phyloP scores from a whole-genome alignment of 2,888 invertebrate genomes.

The Rotaria macrura region DNA sequence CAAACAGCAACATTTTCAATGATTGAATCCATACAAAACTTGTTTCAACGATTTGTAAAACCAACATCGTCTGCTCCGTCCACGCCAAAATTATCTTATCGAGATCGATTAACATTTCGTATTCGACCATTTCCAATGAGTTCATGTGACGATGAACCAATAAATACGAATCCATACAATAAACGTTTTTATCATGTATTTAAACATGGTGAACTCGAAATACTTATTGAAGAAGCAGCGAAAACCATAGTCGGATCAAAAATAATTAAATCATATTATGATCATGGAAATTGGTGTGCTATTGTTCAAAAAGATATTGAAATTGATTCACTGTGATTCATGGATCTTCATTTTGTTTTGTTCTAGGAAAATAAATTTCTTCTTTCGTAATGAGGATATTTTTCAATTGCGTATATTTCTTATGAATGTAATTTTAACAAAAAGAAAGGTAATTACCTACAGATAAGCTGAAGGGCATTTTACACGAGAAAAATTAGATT shows the following conservation, averaged over 20 bases:
- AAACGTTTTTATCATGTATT: slow-evolving; percentile 34
- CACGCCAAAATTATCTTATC: slow-evolving; percentile 21
- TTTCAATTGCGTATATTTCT: no score
- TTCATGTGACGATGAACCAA: neutral
- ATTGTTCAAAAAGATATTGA: neutral
- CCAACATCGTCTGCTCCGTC: neutral
- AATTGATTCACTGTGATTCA: neutral
- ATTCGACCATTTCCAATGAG: neutral
- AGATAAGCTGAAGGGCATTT: no score
- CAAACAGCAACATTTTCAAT: neutral
- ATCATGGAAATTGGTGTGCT: slow-evolving; percentile 33
- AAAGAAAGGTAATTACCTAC: no score
- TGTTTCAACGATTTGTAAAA: neutral
- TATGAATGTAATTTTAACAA: no score
- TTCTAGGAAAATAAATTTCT: neutral
- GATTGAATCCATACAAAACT: neutral
- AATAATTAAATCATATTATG: slow-evolving; percentile 30
- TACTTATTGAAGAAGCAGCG: slow-evolving; percentile 11
- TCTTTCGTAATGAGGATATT: neutral
- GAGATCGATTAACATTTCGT: neutral
- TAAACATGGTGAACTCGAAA: slow-evolving; percentile 26
- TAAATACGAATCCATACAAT: slow-evolving; percentile 9
- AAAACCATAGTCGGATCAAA: neutral
- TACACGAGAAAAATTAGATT: no score
- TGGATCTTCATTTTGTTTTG: no score